These are phyloP conservation scores for Cylas formicarius DNA, from an alignment of 1,140 invertebrate genomes.

Conservation along the genomic window DNA sequence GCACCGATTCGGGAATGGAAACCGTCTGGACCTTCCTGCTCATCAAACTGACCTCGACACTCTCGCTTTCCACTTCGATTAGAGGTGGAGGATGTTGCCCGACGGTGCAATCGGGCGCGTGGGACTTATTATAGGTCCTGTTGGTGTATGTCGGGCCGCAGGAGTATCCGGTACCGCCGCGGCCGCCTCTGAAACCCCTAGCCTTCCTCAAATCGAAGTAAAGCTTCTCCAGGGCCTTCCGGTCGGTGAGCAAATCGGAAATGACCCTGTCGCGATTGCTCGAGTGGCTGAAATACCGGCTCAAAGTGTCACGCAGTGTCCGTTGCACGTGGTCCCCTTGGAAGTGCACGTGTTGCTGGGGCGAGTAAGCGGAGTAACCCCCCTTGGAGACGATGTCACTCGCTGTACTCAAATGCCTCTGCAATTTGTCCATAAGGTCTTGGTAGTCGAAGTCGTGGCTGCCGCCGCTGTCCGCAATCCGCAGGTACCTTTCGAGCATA, in stretches of 20 bases:
- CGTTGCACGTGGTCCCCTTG: conserved; percentile 54
- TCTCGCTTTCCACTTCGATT: conserved; percentile 58
- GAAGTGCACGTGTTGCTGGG: conserved; percentile 31
- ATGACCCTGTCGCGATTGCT: conserved; percentile 59
- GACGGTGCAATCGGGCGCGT: too few relatives aligned
- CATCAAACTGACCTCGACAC: conserved; percentile 44
- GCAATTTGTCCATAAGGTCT: conserved; percentile 56
- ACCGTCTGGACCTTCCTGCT: conserved; percentile 57
- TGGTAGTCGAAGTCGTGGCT: conserved; percentile 50
- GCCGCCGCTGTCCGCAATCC: conserved; percentile 33
- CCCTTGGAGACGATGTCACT: conserved; percentile 27
- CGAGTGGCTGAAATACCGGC: conserved; percentile 58
- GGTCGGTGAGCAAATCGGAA: conserved; percentile 61
- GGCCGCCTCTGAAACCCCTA: conserved; percentile 54
- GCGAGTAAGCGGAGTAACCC: conserved; percentile 29
- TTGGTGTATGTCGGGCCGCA: conserved; percentile 21
- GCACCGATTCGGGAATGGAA: conserved; percentile 48
- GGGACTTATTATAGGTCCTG: conserved; percentile 34
- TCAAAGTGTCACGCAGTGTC: conserved; percentile 55
- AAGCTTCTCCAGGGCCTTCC: conserved; percentile 61
- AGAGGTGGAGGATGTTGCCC: conserved; percentile 53
- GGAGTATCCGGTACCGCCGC: conserved; percentile 34
- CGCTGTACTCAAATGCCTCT: conserved; percentile 49
- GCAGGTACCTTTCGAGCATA: conserved; percentile 61
- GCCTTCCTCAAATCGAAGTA: conserved; percentile 65